Base-by-base conservation (phyloP, 2,888 invertebrate genomes). In the Euproctis similis region DNA sequence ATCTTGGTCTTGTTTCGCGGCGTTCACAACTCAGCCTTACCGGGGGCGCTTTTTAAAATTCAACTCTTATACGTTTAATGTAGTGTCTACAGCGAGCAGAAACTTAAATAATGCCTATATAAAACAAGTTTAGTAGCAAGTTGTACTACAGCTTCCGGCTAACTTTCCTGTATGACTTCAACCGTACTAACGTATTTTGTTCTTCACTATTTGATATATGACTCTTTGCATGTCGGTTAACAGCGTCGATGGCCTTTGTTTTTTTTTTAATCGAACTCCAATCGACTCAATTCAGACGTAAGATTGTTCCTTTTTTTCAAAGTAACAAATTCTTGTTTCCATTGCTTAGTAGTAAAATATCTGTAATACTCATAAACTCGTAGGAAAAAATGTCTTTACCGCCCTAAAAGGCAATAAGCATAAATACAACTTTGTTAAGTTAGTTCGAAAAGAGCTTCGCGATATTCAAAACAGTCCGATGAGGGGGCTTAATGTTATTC, bases 401-500 rank as follows among this genome's bases (percentile, higher is more conserved):
- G n/a, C n/a, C 59, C 57, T 59, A 56, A 63, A 66, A 65, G 64
- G 67, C 62, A 67, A 71, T 71, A 69, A 64, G 61, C 60, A 64
- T 69, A 68, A 75, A 72, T 57, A 64, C 59, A 68, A 61, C 60
- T 64, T 53, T 46, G 63, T 55, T 59, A 65, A 66, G 64, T 73
- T 63, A 57, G 51, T 50, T 50, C 44, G 42, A 40, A 44, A 50
- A 42, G 44, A 47, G 49, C 39, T 51, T 42, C 42, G 37, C 42
- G 39, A 63, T 76, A 78, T 77, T 76, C 74, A 74, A 73, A 75
- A 69, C 67, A 64, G 65, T 65, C 37, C 40, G 34, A 73, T n/a
- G n/a, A 69, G 63, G 59, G 62, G 59, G 62, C 59, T 71, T 80
- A 75, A 80, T 77, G 69, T 60, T 78, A 78, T 81, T 80, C 80